Percentiles rank a stretch among this genome's conserved stretches.
phyloP scores from a whole-genome alignment of 2,113 vertebrate genomes.

The Oryzias melastigma region DNA sequence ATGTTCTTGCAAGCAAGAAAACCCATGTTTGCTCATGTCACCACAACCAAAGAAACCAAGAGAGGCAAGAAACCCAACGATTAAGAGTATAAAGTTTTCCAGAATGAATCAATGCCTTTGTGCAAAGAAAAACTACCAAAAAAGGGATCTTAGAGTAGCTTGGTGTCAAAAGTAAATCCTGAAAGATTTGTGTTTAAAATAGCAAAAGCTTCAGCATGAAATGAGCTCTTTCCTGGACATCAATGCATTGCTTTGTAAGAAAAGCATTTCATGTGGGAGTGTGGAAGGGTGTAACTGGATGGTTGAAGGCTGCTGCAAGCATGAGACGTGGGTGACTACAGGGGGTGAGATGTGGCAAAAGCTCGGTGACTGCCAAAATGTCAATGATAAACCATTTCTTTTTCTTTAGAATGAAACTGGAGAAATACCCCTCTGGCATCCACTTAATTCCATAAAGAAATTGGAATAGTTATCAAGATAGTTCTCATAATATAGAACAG shows the following conservation, averaged over 20 bases:
- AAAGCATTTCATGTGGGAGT: conserved; percentile 49
- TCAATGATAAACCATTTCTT: background rate
- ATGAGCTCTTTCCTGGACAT: conserved; percentile 23
- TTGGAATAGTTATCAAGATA: background rate
- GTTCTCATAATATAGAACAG: too few species aligned
- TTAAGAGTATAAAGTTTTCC: too few species aligned
- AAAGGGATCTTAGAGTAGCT: background rate
- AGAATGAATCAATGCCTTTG: too few species aligned
- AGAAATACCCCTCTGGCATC: background rate
- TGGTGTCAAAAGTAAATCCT: background rate
- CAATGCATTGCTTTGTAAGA: conserved; percentile 25
- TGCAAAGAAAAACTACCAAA: too few species aligned
- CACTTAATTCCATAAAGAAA: background rate
- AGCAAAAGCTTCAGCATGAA: conserved; percentile 8
- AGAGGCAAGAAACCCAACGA: conserved; percentile 16
- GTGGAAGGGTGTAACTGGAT: conserved; percentile 36
- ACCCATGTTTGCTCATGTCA: conserved; percentile 16
- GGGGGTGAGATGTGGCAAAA: conserved; percentile 4
- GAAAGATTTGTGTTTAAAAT: conserved; percentile 1
- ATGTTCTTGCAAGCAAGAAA: conserved; percentile 23
- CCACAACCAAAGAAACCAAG: conserved; percentile 18
- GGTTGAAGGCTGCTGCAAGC: conserved; percentile 20
- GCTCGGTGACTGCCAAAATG: background rate
- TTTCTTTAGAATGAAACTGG: background rate
- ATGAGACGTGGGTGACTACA: background rate